Evolutionary conservation across 2,113 vertebrate species (phyloP), one percentile per base, ranked within the genome.

Genomic region (Pithys albifrons): DNA sequence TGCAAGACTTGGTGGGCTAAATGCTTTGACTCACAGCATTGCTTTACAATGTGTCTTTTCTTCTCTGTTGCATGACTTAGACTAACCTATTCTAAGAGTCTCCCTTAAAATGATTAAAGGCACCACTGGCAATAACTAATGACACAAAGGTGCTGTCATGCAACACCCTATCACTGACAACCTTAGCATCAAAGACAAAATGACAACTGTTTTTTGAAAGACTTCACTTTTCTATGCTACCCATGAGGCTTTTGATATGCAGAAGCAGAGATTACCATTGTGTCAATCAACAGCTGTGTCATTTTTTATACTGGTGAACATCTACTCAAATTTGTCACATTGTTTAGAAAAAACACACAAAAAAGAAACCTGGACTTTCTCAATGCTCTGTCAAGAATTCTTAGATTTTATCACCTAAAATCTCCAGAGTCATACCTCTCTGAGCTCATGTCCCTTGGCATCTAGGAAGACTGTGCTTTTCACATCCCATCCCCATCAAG

Each of bases 71-170:
- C 19, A 9, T 37, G 14, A 59, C 28, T 73, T 62, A 91, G 96
- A 95, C 91, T 85, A 97, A 88, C 37, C 95, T 98, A 94, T 75
- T 91, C 98, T 98, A 98, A 96, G 95, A 98, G 97, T 98, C 98
- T 98, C 97, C 98, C 98, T 97, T 98, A 98, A 98, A 80, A 98
- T 96, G 95, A 98, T 98, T 98, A 98, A 99, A 99, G 99, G 98
- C 98, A 98, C 98, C 98, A 98, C 98, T 98, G 98, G 98, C 98
- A 98, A 98, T 97, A 98, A 98, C 97, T 96, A 96, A 98, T 96
- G 96, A 97, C 95, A 97, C 98, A 97, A 97, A 98, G 94, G 96
- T 65, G 67, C 94, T 97, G 93, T 82, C 96, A 81, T 29, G 75
- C 87, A 97, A 97, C 89, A 95, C 88, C 91, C 84, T 93, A 70